Evolutionary conservation across 2,888 invertebrate species (phyloP).

Genomic region (Agrotis exclamationis): DNA sequence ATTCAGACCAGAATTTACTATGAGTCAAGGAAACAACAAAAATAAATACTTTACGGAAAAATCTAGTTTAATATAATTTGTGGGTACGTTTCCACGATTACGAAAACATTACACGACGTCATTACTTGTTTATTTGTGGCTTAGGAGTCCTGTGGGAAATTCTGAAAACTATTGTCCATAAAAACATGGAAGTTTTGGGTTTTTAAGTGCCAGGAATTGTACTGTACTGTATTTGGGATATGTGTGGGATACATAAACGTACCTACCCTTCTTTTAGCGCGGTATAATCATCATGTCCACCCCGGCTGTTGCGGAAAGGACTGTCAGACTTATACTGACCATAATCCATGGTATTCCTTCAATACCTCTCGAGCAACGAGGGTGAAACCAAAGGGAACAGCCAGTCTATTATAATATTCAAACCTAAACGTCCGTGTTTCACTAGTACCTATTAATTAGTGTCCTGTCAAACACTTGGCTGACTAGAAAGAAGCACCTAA

Average conservation of each 20-base stretch:
- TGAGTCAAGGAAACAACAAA: constrained; percentile 10
- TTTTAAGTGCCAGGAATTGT: too few species aligned
- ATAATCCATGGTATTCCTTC: too few species aligned
- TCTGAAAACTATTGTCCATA: neutral
- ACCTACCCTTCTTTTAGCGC: too few species aligned
- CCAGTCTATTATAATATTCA: neutral
- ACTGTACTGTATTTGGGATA: too few species aligned
- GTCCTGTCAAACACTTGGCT: neutral
- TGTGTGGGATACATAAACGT: too few species aligned
- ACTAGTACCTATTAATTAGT: neutral
- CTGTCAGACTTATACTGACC: too few species aligned
- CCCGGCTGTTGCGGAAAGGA: too few species aligned
- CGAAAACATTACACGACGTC: neutral
- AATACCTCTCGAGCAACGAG: too few species aligned
- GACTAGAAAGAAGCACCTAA: neutral
- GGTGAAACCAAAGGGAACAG: too few species aligned
- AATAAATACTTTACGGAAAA: constrained; percentile 27
- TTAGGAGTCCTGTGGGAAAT: neutral
- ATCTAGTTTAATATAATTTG: constrained; percentile 2
- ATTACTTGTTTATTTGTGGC: neutral
- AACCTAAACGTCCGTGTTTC: neutral
- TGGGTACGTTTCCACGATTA: constrained; percentile 32
- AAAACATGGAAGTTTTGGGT: neutral
- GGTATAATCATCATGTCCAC: too few species aligned
- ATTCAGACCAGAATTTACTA: neutral